Base-by-base conservation (phyloP, 2,888 invertebrate genomes). In the Subacronicta megacephala region DNA sequence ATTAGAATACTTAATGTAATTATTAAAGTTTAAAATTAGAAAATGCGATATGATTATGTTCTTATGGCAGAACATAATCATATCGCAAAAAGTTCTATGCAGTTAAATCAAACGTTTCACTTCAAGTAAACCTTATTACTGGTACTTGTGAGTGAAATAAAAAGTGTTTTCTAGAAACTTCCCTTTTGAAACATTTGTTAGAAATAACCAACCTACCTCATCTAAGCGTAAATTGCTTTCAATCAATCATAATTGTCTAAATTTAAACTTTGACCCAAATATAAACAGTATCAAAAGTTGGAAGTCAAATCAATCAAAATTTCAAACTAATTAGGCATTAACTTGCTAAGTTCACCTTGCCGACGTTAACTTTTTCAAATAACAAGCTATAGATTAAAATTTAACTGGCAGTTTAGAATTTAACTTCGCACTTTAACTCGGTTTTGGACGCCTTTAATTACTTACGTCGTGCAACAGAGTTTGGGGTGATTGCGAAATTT, bases 271-370 rank as follows among this genome's bases (percentile, higher is more conserved):
- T 58, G 55, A 54, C 68, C 57, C 44, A 57, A 72, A 75, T 60
- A 53, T 62, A 67, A 75, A 59, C 52, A 63, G 62, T 47, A 61
- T 61, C 62, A 71, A 74, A 72, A 71, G 62, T 78, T 62, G 50
- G 26, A 77, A 76, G 69, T 62, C 72, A 75, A 81, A 85, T 84
- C 82, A 85, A 86, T 86, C 82, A 84, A 83, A 82, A 80, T 78
- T 84, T 78, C 59, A 77, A 78, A 76, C 68, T 71, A 83, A 77
- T 82, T 78, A 77, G 60, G 38, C 60, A 64, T 70, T 56, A 72
- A 72, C 61, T 63, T 55, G 36, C 36, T 42, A 61, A 73, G 46
- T 69, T 71, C 78, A 82, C 78, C 78, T 81, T 77, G 63, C 55
- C 72, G 56, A 61, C 41, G 43, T 47, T 36, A 82, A 84, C 72